Percentiles rank a stretch among this genome's conserved stretches.
These are phyloP conservation scores for Holacanthus passer DNA, from an alignment of 2,113 vertebrate genomes.

Conservation along the genomic window DNA sequence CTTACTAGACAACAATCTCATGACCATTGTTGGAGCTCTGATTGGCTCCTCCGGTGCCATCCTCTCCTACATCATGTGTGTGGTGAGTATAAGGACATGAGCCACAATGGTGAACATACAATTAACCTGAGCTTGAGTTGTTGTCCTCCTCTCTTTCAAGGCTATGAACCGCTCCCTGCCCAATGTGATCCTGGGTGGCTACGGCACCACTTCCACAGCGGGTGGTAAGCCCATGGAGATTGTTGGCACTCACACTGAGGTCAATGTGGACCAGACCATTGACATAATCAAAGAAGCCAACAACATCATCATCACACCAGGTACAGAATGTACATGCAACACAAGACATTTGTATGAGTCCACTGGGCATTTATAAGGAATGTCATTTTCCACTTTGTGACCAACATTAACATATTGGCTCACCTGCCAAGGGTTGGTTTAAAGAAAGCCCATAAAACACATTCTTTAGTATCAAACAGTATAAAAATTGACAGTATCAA, in stretches of 20 bases:
- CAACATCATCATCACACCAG: slow-evolving; percentile 87
- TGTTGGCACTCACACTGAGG: slow-evolving; percentile 87
- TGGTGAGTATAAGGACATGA: slow-evolving; percentile 86
- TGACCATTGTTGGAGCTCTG: slow-evolving; percentile 88
- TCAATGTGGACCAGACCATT: slow-evolving; percentile 86
- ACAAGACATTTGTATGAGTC: too few relatives aligned
- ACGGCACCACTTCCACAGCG: slow-evolving; percentile 83
- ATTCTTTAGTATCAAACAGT: too few relatives aligned
- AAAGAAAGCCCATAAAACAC: too few relatives aligned
- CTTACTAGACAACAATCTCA: slow-evolving; percentile 86
- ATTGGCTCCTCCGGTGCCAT: slow-evolving; percentile 88
- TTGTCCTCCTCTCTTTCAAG: slow-evolving; percentile 50
- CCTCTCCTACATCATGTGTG: slow-evolving; percentile 90
- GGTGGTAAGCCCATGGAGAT: slow-evolving; percentile 89
- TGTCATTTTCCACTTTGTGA: neutral
- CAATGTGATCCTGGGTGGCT: slow-evolving; percentile 86
- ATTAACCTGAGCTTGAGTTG: neutral
- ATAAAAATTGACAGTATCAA: too few relatives aligned
- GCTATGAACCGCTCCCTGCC: slow-evolving; percentile 87
- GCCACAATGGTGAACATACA: too few relatives aligned
- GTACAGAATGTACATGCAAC: slow-evolving; percentile 70
- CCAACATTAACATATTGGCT: neutral
- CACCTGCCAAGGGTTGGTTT: too few relatives aligned
- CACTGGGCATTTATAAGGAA: neutral
- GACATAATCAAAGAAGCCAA: slow-evolving; percentile 87